These are phyloP conservation scores for Atlantisia rogersi DNA, from an alignment of 2,113 vertebrate species.

Conservation along the genomic window DNA sequence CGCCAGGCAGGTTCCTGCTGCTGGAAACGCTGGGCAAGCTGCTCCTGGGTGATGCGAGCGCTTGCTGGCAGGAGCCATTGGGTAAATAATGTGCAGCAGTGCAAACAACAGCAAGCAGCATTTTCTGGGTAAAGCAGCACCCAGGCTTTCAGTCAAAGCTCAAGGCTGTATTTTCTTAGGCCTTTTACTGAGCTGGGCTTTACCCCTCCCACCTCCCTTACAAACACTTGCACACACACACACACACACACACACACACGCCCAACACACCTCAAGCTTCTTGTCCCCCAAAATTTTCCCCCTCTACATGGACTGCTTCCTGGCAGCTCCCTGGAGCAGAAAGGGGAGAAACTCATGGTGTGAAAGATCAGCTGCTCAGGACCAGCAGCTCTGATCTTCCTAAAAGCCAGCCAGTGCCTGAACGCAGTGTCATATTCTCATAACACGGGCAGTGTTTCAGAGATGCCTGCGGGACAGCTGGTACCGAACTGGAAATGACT, in stretches of 20 bases:
- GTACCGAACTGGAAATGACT: neutral
- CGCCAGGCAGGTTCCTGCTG: neutral
- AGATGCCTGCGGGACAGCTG: neutral
- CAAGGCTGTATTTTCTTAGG: neutral
- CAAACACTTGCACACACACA: neutral
- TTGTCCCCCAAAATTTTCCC: neutral
- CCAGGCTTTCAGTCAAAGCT: neutral
- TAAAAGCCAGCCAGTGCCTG: neutral
- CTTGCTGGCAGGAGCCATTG: neutral
- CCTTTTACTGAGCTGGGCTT: neutral
- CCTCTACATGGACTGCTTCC: neutral
- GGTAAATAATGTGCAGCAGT: neutral
- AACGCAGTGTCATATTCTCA: neutral
- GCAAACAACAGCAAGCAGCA: neutral
- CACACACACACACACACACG: no score
- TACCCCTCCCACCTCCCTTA: neutral
- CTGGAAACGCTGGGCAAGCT: neutral
- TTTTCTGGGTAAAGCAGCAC: constrained; percentile 1
- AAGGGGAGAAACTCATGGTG: accelerated
- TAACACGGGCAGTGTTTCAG: neutral
- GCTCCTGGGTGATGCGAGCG: neutral
- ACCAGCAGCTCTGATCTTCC: neutral
- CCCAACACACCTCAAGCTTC: no score
- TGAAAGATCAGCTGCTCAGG: neutral
- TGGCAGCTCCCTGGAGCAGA: neutral